Conservation (phyloP, 2,888 invertebrate species). For the Craniophora ligustri region DNA sequence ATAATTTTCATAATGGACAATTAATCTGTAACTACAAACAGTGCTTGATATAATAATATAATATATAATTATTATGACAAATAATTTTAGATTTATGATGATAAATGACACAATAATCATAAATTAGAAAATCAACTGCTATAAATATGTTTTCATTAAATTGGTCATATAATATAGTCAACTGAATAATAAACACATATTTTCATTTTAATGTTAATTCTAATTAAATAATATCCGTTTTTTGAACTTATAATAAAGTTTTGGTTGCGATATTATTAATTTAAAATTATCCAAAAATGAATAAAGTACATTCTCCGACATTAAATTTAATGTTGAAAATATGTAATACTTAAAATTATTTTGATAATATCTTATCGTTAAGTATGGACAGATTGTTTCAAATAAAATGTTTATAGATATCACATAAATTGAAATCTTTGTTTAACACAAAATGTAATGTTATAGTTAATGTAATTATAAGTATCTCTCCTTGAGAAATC, state of each 20-base stretch:
- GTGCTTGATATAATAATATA: constrained; percentile 30
- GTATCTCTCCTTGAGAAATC: constrained; percentile 35
- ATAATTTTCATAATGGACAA: constrained; percentile 11
- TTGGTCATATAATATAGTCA: constrained; percentile 39
- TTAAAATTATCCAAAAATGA: constrained; percentile 29
- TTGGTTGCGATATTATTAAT: constrained; percentile 5
- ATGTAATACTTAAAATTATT: constrained; percentile 57
- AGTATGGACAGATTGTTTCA: constrained; percentile 79
- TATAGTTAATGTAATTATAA: constrained; percentile 39
- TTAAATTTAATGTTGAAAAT: constrained; percentile 43
- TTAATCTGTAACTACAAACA: constrained; percentile 20
- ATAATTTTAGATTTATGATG: constrained; percentile 17
- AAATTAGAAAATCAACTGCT: constrained; percentile 31
- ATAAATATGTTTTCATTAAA: constrained; percentile 32
- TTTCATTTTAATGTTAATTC: constrained; percentile 18
- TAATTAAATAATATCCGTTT: background rate
- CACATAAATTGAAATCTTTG: constrained; percentile 69
- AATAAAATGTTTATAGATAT: constrained; percentile 76
- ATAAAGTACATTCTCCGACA: constrained; percentile 30
- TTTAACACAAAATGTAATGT: constrained; percentile 58
- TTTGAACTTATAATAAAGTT: background rate
- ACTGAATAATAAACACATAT: constrained; percentile 41
- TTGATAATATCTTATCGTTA: constrained; percentile 59
- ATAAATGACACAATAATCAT: constrained; percentile 41
- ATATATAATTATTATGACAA: constrained; percentile 16